These are phyloP conservation scores for Pangasius mekongensis DNA, from an alignment of 2,797 vertebrate genomes.

Conservation along the genomic window DNA sequence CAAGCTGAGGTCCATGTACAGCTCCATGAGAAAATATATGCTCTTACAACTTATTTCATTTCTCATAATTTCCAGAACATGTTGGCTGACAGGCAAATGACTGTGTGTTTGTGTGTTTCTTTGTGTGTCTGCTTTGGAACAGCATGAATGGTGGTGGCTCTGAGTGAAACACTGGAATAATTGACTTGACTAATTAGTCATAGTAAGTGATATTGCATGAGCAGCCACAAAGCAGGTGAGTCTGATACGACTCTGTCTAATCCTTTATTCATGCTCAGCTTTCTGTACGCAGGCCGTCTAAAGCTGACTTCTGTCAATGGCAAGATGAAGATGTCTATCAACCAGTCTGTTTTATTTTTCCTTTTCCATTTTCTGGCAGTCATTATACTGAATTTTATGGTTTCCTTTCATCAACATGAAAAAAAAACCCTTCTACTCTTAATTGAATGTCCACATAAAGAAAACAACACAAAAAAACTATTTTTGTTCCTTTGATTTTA, in stretches of 20 bases:
- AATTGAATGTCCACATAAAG: not conserved
- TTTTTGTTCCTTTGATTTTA: not conserved
- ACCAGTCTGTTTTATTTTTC: slow-evolving; percentile 17
- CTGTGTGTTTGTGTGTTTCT: slow-evolving; percentile 16
- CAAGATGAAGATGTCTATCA: slow-evolving; percentile 47
- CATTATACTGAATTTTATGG: not conserved
- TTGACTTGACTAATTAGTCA: slow-evolving; percentile 46
- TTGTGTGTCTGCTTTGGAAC: slow-evolving; percentile 20
- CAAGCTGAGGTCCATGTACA: slow-evolving; percentile 1
- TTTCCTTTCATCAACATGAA: slow-evolving; percentile 15
- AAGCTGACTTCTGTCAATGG: slow-evolving; percentile 41
- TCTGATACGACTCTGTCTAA: slow-evolving; percentile 14
- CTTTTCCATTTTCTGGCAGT: slow-evolving; percentile 19
- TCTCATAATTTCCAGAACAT: slow-evolving; percentile 27
- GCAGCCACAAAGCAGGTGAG: slow-evolving; percentile 37
- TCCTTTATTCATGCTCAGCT: not conserved
- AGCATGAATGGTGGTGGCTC: slow-evolving; percentile 25
- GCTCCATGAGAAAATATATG: slow-evolving; percentile 26
- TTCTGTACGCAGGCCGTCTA: slow-evolving; percentile 36
- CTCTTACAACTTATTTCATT: slow-evolving; percentile 41
- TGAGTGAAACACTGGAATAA: slow-evolving; percentile 44
- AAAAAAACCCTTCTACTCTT: not conserved
- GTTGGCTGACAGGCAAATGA: slow-evolving; percentile 22
- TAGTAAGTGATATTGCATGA: slow-evolving; percentile 17
- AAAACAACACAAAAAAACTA: not conserved